Conservation (phyloP, 2,113 vertebrate genomes). For the Tapirus terrestris region DNA sequence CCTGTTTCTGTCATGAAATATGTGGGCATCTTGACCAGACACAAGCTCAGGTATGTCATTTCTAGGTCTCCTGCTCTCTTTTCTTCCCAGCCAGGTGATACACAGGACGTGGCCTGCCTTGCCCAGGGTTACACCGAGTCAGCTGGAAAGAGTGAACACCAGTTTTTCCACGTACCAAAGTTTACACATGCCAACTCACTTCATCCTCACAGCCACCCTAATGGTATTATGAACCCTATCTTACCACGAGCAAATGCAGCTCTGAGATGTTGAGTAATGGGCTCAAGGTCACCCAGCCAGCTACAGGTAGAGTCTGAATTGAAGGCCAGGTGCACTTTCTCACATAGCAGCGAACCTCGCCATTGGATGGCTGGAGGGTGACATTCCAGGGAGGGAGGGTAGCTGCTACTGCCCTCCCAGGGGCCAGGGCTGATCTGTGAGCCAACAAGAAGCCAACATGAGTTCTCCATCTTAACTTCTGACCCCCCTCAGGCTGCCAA, state of each 20-base stretch:
- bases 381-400: not conserved
- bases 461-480: not conserved
- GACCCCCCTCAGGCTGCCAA: too few relatives aligned
- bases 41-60: not conserved
- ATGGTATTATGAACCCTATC: accelerated
- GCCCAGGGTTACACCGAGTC: not conserved
- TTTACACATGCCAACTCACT: not conserved
- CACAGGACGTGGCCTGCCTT: not conserved
- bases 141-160: not conserved
- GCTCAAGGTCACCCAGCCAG: not conserved
- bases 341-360: not conserved
- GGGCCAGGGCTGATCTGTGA: not conserved
- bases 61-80: not conserved
- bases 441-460: not conserved
- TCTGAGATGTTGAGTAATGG: not conserved
- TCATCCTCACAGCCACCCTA: not conserved
- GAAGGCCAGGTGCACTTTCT: not conserved
- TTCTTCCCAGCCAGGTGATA: not conserved
- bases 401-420: not conserved
- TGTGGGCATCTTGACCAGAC: accelerated
- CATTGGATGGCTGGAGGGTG: not conserved
- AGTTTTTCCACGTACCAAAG: not conserved
- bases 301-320: not conserved
- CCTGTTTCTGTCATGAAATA: not conserved
- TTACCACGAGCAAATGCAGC: not conserved